Evolutionary conservation across 2,888 invertebrate species (phyloP), one percentile per base, ranked within the genome.

Genomic region (Sphaerophoria rueppellii): DNA sequence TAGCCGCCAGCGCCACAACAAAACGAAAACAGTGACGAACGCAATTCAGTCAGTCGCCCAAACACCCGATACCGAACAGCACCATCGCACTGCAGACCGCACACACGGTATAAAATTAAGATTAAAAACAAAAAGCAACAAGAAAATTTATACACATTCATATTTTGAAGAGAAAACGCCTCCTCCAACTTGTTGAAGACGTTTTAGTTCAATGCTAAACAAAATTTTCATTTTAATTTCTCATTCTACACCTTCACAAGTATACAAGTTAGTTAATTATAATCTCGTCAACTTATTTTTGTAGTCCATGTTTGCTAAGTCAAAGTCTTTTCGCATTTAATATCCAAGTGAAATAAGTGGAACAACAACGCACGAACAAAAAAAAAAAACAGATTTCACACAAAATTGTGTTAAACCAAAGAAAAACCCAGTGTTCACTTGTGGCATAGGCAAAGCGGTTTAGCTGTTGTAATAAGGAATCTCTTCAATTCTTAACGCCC

Each of bases 161-260:
- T 24, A 70, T 16, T 43, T 40, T 76, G 48, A 65, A 81, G 76
- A 80, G 63, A 81, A 81, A 73, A 81, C 80, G 85, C 80, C 85
- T 76, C 80, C 85, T 76, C 75, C 70, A 73, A 85, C 85, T 85
- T 85, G 81, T 85, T 85, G 85, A 85, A 77, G 77, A 69, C 65
- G 63, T 63, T 65, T 81, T 54, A 4, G 12, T 35, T 73, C 54
- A 40, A 69, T 72, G 57, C n/a, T 58, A 52, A 76, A 73, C 57
- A 63, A 71, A 72, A 75, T 71, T 79, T 58, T 37, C 5, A 12
- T 37, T 37, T 4, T 24, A 24, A 24, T 24, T 24, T 24, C 24
- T 24, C 24, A 24, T 24, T 24, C 24, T 24, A 24, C 24, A 24
- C 2, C 24, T 24, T 24, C 24, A 24, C 24, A 24, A 14, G 43